Percentiles rank a stretch among this genome's conserved stretches.
Evolutionary conservation across 2,113 vertebrate species (phyloP).

Genomic region (Prunella himalayana): DNA sequence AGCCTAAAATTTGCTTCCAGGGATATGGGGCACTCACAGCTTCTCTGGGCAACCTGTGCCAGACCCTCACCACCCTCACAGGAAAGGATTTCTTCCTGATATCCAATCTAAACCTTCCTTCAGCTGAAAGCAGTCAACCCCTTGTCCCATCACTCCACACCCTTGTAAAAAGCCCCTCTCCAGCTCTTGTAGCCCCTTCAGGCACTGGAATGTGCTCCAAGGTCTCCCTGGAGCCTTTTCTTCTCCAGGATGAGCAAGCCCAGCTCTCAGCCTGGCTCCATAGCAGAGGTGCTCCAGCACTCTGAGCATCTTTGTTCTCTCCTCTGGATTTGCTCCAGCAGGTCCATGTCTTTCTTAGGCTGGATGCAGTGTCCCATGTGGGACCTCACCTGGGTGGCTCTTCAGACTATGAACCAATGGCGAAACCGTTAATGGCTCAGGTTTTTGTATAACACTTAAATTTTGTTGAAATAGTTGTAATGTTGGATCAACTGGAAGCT

Average conservation of each 20-base stretch:
- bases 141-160: not conserved
- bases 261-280: not conserved
- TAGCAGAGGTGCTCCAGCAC: not conserved
- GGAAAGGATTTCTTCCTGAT: not conserved
- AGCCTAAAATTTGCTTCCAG: not conserved
- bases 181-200: not conserved
- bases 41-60: not conserved
- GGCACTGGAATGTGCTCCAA: not conserved
- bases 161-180: not conserved
- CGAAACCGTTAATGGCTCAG: not conserved
- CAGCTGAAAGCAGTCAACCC: not conserved
- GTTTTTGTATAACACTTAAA: not conserved
- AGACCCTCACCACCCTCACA: not conserved
- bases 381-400: not conserved
- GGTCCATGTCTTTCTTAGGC: accelerated
- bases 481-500: not conserved
- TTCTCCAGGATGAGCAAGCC: not conserved
- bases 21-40: not conserved
- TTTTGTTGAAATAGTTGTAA: not conserved
- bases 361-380: not conserved
- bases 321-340: not conserved
- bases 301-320: not conserved
- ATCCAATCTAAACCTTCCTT: not conserved
- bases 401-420: not conserved
- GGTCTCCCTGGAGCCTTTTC: not conserved